These are phyloP conservation scores for Macrotis lagotis DNA, from an alignment of 2,113 vertebrate species.

Conservation along the genomic window DNA sequence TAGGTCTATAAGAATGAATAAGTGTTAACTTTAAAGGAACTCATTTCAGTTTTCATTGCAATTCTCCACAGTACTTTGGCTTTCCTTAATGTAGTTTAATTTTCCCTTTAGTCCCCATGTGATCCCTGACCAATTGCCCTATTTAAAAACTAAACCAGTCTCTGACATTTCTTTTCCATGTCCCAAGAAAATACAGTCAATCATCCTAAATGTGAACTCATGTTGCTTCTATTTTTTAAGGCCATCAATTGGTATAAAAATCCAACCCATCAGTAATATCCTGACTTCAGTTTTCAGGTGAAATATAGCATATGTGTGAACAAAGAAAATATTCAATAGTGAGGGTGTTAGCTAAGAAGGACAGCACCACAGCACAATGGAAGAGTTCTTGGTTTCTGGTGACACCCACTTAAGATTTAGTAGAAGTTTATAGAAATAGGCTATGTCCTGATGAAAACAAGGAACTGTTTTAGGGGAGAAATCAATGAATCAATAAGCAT, in stretches of 20 bases:
- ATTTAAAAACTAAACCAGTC: background rate
- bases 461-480: background rate
- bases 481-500: background rate
- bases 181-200: constrained; percentile 43
- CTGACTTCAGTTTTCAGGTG: constrained; percentile 47
- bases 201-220: constrained; percentile 48
- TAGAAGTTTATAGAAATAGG: background rate
- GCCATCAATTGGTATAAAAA: constrained; percentile 25
- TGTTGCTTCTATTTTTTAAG: constrained; percentile 44
- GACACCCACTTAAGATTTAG: background rate
- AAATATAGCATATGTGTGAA: background rate
- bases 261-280: constrained; percentile 26
- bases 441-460: background rate
- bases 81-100: background rate
- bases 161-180: constrained; percentile 44
- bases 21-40: background rate
- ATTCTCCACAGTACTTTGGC: background rate
- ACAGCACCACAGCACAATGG: background rate
- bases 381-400: background rate
- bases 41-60: background rate
- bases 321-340: background rate
- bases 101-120: background rate
- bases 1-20: background rate
- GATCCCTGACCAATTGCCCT: background rate
- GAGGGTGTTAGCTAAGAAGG: background rate